These are phyloP conservation scores for Xestobium rufovillosum DNA, from an alignment of 2,888 invertebrate genomes.

Conservation along the genomic window DNA sequence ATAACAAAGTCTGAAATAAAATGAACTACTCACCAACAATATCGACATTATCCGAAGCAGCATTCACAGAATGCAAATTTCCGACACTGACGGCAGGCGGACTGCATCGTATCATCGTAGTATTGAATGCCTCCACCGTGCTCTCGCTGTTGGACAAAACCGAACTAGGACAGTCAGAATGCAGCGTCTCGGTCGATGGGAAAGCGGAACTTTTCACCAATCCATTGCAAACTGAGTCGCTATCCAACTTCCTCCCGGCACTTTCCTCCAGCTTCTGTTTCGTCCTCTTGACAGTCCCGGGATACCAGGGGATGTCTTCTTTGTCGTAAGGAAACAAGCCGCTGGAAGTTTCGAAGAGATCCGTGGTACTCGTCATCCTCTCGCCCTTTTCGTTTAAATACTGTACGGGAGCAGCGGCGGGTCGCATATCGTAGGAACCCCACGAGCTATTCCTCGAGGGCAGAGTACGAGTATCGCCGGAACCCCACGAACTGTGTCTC, in stretches of 20 bases:
- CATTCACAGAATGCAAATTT: slow-evolving; percentile 27
- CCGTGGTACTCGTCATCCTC: slow-evolving; percentile 24
- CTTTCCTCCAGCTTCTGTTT: slow-evolving; percentile 61
- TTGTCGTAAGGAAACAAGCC: slow-evolving; percentile 51
- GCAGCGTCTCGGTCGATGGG: slow-evolving; percentile 39
- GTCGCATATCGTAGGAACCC: slow-evolving; percentile 62
- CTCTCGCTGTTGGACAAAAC: slow-evolving; percentile 19
- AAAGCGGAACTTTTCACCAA: slow-evolving; percentile 4
- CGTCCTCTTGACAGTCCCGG: slow-evolving; percentile 63
- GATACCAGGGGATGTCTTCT: slow-evolving; percentile 58
- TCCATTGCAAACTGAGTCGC: slow-evolving; percentile 9
- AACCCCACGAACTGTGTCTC: slow-evolving; percentile 77
- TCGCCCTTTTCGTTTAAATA: slow-evolving; percentile 38
- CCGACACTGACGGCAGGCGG: neutral
- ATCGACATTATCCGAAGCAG: slow-evolving; percentile 37
- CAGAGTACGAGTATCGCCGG: slow-evolving; percentile 58
- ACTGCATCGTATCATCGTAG: slow-evolving; percentile 26
- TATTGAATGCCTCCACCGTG: slow-evolving; percentile 32
- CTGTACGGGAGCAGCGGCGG: slow-evolving; percentile 34
- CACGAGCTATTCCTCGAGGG: slow-evolving; percentile 65
- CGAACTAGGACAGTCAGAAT: slow-evolving; percentile 34
- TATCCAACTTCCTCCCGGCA: slow-evolving; percentile 31
- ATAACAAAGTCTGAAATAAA: too few relatives aligned
- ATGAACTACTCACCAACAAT: slow-evolving; percentile 45
- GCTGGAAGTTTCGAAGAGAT: slow-evolving; percentile 35